Evolutionary conservation across 2,888 invertebrate genomes (phyloP).

Genomic region (Microplitis manilae): DNA sequence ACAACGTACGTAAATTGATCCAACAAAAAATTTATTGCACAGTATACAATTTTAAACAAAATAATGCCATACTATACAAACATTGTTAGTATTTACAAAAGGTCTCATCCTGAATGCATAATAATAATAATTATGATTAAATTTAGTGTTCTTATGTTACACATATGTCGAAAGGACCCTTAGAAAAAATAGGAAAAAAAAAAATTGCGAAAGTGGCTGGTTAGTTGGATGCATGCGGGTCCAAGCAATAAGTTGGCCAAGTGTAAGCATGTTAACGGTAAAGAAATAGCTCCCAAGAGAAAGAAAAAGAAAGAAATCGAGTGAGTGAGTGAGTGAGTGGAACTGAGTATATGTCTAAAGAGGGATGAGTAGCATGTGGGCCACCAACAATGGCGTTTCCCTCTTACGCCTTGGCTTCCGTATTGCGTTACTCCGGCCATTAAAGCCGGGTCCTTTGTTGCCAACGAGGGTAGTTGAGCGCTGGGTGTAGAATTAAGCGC

Average conservation of each 20-base stretch:
- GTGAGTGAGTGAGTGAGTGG: neutral
- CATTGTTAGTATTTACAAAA: neutral
- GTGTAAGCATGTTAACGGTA: neutral
- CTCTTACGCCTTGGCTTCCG: constrained; percentile 45
- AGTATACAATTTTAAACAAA: neutral
- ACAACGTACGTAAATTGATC: neutral
- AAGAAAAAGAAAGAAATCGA: neutral
- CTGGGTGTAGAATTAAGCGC: constrained; percentile 35
- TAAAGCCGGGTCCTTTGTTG: constrained; percentile 40
- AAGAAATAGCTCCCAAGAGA: neutral
- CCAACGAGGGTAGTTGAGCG: constrained; percentile 36
- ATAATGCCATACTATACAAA: neutral
- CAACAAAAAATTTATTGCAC: neutral
- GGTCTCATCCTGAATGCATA: neutral
- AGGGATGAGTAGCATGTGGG: constrained; percentile 36
- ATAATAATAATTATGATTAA: neutral
- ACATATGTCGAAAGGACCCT: neutral
- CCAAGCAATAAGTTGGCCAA: neutral
- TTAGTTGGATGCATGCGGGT: neutral
- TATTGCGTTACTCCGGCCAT: constrained; percentile 53
- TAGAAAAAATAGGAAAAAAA: neutral
- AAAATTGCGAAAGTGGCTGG: neutral
- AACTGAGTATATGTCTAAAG: neutral
- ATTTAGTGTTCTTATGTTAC: neutral
- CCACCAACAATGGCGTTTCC: constrained; percentile 34